phyloP scores from a whole-genome alignment of 1,140 invertebrate genomes.

The Lamellibrachia luymesi region DNA sequence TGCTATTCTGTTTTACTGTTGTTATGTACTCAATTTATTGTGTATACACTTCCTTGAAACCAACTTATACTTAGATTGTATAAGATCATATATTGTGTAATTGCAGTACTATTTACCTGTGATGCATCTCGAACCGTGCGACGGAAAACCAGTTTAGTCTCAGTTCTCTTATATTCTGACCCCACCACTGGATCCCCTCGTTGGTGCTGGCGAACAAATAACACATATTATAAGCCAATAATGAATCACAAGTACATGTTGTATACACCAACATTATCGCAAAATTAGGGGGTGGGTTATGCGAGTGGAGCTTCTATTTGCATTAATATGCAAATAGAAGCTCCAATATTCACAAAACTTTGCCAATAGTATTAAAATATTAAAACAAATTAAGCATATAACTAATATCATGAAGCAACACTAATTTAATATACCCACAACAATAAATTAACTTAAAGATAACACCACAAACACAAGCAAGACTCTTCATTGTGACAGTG shows the following conservation, averaged over 20 bases:
- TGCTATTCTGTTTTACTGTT: neutral
- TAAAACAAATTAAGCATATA: neutral
- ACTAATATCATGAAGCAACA: too few relatives aligned
- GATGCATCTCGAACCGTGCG: slow-evolving; percentile 13
- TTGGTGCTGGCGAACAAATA: neutral
- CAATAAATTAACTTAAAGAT: too few relatives aligned
- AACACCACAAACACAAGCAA: too few relatives aligned
- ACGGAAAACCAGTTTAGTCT: slow-evolving; percentile 7
- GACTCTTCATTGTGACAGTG: too few relatives aligned
- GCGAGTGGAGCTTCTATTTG: too few relatives aligned
- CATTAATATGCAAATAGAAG: too few relatives aligned
- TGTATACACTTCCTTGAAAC: neutral
- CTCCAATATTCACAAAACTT: too few relatives aligned
- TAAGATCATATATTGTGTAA: neutral
- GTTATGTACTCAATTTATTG: neutral
- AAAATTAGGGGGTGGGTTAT: too few relatives aligned
- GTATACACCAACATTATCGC: too few relatives aligned
- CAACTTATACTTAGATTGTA: neutral
- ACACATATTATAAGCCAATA: neutral
- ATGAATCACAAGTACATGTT: neutral
- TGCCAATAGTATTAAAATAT: neutral
- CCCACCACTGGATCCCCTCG: neutral
- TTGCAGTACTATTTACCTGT: neutral
- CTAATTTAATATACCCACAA: too few relatives aligned
- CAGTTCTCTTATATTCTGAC: slow-evolving; percentile 13